Evolutionary conservation across 2,888 invertebrate genomes (phyloP).

Genomic region (Agrochola macilenta): DNA sequence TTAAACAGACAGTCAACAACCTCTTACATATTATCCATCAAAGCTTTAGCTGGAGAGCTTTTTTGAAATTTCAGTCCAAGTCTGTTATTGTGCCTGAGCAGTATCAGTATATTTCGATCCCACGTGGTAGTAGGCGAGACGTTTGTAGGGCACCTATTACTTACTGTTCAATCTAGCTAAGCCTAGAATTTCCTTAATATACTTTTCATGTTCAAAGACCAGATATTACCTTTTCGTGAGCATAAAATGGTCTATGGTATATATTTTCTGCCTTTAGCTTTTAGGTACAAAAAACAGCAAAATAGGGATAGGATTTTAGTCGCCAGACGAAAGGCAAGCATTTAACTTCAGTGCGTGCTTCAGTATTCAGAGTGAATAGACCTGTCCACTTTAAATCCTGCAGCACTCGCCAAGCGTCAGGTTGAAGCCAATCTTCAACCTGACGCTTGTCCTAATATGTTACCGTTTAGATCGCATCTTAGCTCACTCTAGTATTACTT

Average conservation of each 20-base stretch:
- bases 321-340: background rate
- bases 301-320: background rate
- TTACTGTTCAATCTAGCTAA: background rate
- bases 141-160: conserved; percentile 12
- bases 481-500: background rate
- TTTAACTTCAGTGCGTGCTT: background rate
- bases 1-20: background rate
- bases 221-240: background rate
- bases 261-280: background rate
- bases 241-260: background rate
- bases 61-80: background rate
- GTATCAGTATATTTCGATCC: background rate
- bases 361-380: background rate
- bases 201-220: conserved; percentile 1
- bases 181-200: conserved; percentile 23
- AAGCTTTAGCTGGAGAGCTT: background rate
- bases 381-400: too few relatives aligned
- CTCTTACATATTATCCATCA: background rate
- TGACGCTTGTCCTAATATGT: too few relatives aligned
- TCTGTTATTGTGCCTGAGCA: background rate
- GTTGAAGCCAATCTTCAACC: too few relatives aligned
- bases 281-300: background rate
- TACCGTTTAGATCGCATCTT: background rate
- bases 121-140: background rate
- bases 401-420: too few relatives aligned